These are phyloP conservation scores for Nannoperca obscura DNA, from an alignment of 2,797 vertebrate species.

Conservation along the genomic window DNA sequence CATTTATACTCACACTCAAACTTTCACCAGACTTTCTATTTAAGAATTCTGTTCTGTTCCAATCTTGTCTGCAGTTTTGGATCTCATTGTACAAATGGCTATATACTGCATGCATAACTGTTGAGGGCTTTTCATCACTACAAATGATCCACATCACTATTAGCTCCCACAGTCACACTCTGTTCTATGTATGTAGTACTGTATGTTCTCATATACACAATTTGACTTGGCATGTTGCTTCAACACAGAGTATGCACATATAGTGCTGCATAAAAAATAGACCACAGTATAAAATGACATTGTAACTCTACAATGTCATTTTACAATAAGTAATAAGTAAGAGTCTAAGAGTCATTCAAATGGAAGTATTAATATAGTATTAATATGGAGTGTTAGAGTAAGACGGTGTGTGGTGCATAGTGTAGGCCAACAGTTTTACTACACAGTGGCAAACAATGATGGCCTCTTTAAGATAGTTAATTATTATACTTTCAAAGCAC, in stretches of 20 bases:
- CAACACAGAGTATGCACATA: neutral
- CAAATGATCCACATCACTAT: neutral
- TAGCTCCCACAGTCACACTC: neutral
- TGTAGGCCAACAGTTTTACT: neutral
- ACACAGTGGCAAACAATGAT: neutral
- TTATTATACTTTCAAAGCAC: neutral
- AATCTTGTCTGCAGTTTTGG: slow-evolving; percentile 37
- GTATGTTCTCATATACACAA: neutral
- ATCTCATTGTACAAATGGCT: neutral
- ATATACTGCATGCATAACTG: slow-evolving; percentile 10
- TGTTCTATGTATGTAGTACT: neutral
- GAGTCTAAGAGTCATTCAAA: neutral
- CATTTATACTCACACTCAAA: neutral
- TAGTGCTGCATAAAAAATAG: neutral
- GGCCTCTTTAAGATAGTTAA: neutral
- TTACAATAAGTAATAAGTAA: too few relatives aligned
- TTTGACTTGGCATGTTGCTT: neutral
- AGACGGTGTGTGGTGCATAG: neutral
- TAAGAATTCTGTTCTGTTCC: slow-evolving; percentile 25
- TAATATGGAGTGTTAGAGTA: neutral
- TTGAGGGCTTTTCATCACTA: neutral
- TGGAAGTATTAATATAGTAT: neutral
- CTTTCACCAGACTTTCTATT: neutral
- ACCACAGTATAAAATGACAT: neutral
- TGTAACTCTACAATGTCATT: too few relatives aligned